phyloP scores from a whole-genome alignment of 2,113 vertebrate species.

The Phyllostomus hastatus region DNA sequence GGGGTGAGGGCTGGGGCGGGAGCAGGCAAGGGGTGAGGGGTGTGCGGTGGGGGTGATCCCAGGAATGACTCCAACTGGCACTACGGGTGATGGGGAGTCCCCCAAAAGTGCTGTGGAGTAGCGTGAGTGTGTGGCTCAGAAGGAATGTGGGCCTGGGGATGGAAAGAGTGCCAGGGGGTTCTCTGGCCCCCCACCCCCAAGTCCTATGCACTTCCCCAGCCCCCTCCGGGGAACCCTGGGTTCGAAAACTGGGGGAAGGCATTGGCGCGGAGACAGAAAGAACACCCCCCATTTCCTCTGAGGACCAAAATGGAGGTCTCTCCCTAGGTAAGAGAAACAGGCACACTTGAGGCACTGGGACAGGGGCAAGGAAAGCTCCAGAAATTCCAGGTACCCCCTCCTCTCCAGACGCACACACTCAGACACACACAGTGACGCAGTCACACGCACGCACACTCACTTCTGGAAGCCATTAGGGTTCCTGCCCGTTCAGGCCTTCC shows the following conservation, averaged over 20 bases:
- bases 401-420: constrained; percentile 40
- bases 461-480: constrained; percentile 75
- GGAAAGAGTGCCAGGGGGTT: neutral
- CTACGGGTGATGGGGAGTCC: constrained; percentile 58
- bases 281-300: neutral
- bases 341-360: constrained; percentile 35
- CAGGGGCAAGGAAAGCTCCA: constrained; percentile 41
- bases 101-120: neutral
- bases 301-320: constrained; percentile 25
- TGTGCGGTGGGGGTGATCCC: constrained; percentile 47
- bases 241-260: neutral
- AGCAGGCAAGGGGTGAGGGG: constrained; percentile 34
- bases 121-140: neutral
- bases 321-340: constrained; percentile 32
- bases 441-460: constrained; percentile 59
- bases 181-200: neutral
- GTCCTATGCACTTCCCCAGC: neutral
- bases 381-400: constrained; percentile 50
- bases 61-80: constrained; percentile 69
- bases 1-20: constrained; percentile 39
- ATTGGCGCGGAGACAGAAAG: neutral
- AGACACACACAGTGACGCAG: constrained; percentile 56
- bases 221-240: neutral
- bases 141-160: neutral
- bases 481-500: constrained; percentile 66